A percentile compares a stretch with the other conserved stretches of the same genome.
Evolutionary conservation across 2,113 vertebrate species (phyloP).

Genomic region (Stigmatopora argus): DNA sequence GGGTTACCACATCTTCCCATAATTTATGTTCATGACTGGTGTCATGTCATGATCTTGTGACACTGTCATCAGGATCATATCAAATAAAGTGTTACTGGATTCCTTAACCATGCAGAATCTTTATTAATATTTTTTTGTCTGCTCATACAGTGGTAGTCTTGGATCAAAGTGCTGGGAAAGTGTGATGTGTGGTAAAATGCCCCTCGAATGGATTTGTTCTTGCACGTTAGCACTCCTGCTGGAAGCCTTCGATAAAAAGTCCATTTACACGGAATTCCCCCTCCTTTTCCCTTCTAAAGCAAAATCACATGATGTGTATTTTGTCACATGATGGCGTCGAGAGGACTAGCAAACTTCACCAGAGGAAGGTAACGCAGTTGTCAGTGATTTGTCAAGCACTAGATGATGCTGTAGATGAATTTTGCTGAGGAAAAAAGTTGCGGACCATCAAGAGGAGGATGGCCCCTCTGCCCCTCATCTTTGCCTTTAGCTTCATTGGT

Average conservation of each 20-base stretch:
- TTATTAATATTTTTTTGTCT: not conserved
- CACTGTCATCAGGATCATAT: not conserved
- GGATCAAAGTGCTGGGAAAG: not conserved
- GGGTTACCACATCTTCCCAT: too few relatives aligned
- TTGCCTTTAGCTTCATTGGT: constrained; percentile 60
- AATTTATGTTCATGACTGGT: too few relatives aligned
- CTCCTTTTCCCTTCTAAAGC: constrained; percentile 43
- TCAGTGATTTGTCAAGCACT: constrained; percentile 33
- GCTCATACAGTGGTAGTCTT: not conserved
- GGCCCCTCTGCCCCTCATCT: constrained; percentile 44
- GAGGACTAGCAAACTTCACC: constrained; percentile 15
- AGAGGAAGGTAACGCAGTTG: constrained; percentile 19
- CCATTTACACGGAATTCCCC: constrained; percentile 17
- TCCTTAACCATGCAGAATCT: too few relatives aligned
- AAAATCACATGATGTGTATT: constrained; percentile 68
- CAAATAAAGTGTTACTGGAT: too few relatives aligned
- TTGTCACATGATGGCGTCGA: constrained; percentile 69
- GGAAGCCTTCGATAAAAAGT: constrained; percentile 17
- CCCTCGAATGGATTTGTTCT: not conserved
- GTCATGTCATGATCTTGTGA: not conserved
- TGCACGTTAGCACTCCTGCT: constrained; percentile 18
- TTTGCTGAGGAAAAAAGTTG: constrained; percentile 23
- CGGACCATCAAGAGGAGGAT: constrained; percentile 52
- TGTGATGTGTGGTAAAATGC: not conserved
- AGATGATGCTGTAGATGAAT: constrained; percentile 41